Evolutionary conservation across 2,888 invertebrate genomes (phyloP).

Genomic region (Pogonocherus hispidulus): DNA sequence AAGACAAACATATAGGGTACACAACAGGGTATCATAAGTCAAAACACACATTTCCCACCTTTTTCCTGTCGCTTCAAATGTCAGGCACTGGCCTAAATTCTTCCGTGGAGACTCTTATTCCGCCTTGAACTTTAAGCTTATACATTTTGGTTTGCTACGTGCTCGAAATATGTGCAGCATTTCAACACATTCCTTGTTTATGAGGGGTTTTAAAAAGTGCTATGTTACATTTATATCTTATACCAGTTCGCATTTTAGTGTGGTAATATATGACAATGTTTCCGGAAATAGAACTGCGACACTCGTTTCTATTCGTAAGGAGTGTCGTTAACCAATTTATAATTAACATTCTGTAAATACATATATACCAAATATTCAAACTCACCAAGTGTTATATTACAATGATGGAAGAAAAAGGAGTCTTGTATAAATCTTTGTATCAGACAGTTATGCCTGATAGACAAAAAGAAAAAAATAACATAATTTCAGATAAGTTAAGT

Average conservation of each 20-base stretch:
- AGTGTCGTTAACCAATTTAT: no score
- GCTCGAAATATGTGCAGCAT: slow-evolving; percentile 20
- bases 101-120: slow-evolving; percentile 13
- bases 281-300: neutral
- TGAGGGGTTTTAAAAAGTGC: slow-evolving; percentile 33
- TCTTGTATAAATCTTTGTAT: no score
- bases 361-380: no score
- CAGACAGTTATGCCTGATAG: no score
- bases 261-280: neutral
- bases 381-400: no score
- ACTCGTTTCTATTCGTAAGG: neutral
- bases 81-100: slow-evolving; percentile 33
- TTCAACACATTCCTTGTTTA: slow-evolving; percentile 25
- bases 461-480: no score
- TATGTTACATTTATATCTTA: neutral
- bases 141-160: slow-evolving; percentile 33
- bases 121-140: slow-evolving; percentile 36
- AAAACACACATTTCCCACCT: neutral
- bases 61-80: slow-evolving; percentile 28
- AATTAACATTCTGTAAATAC: no score
- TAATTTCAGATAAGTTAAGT: no score
- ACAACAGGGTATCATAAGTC: neutral
- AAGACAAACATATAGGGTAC: no score
- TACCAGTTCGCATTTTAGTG: neutral
- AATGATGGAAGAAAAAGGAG: no score